These are phyloP conservation scores for Mystacornis crossleyi DNA, from an alignment of 2,113 vertebrate genomes.

Conservation along the genomic window DNA sequence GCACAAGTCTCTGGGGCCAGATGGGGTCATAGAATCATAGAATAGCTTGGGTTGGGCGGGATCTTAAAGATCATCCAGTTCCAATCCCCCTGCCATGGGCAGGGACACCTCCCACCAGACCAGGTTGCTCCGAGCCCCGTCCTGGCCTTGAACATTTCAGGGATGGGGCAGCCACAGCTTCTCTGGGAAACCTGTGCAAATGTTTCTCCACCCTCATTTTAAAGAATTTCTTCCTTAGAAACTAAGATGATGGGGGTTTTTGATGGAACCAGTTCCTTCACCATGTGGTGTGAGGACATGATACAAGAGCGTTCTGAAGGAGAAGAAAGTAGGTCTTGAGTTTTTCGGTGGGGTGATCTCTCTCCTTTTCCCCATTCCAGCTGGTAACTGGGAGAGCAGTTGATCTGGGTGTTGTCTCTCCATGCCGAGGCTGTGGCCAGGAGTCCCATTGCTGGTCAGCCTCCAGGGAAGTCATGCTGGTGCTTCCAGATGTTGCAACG, in stretches of 20 bases:
- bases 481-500: background rate
- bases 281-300: background rate
- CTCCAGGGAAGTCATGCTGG: accelerated
- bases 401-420: background rate
- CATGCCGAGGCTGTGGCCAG: accelerated
- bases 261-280: background rate
- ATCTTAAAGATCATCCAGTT: background rate
- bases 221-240: background rate
- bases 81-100: accelerated
- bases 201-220: background rate
- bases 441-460: background rate
- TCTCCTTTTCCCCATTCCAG: accelerated
- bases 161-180: background rate
- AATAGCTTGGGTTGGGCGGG: background rate
- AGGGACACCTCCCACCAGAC: background rate
- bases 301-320: background rate
- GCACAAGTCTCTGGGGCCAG: background rate
- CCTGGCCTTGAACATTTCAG: background rate
- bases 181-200: accelerated
- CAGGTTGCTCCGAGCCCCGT: accelerated
- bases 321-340: background rate
- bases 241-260: background rate
- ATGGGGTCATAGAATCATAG: background rate
- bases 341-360: background rate
- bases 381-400: background rate